Evolutionary conservation across 2,113 vertebrate genomes (phyloP).

Genomic region (Dendropsophus ebraccatus): DNA sequence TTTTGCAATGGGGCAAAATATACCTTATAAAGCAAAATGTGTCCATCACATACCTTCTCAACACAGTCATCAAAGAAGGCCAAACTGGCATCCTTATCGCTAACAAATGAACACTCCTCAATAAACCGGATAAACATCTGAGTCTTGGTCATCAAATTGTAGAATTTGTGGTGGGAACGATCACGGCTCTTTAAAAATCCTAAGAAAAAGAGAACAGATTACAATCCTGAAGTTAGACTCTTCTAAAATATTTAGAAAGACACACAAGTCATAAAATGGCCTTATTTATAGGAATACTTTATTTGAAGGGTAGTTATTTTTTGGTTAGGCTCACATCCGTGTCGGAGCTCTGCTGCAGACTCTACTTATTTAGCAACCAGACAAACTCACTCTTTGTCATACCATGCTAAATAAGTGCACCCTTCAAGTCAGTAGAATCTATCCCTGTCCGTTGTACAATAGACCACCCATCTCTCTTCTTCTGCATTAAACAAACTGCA

Average conservation of each 20-base stretch:
- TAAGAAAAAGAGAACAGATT: slow-evolving; percentile 62
- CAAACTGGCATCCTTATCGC: slow-evolving; percentile 95
- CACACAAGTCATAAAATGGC: background rate
- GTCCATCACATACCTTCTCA: slow-evolving; percentile 86
- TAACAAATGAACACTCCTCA: slow-evolving; percentile 98
- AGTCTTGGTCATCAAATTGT: slow-evolving; percentile 96
- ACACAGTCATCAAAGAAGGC: slow-evolving; percentile 99
- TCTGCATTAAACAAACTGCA: no score
- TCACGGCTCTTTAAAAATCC: slow-evolving; percentile 96
- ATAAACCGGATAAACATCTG: slow-evolving; percentile 99
- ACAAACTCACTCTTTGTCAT: no score
- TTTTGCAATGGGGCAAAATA: no score
- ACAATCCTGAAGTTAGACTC: background rate
- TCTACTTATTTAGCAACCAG: no score
- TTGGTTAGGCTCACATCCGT: no score
- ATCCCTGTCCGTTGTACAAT: no score
- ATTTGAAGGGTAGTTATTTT: no score
- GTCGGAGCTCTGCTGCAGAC: no score
- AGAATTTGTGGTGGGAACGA: slow-evolving; percentile 97
- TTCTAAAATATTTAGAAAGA: background rate
- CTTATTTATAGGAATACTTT: background rate
- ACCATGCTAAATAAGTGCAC: no score
- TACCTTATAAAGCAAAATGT: background rate
- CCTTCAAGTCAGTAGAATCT: no score
- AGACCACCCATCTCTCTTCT: no score